phyloP scores from a whole-genome alignment of 2,888 invertebrate genomes.

The Yponomeuta sedellus region DNA sequence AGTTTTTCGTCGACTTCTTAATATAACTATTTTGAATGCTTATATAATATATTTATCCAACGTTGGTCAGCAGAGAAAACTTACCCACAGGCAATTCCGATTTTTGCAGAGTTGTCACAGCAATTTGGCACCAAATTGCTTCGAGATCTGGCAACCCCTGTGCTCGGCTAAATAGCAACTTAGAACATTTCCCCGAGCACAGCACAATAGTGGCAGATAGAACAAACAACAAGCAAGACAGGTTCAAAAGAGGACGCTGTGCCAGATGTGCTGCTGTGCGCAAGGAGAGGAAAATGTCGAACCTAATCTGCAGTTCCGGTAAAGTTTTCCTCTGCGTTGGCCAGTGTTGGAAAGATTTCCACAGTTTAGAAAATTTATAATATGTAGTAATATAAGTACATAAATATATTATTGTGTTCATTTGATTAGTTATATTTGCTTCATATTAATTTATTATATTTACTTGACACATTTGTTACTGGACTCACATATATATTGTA shows the following conservation, averaged over 20 bases:
- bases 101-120: too few relatives aligned
- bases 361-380: constrained; percentile 1
- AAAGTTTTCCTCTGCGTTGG: constrained; percentile 13
- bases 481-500: too few relatives aligned
- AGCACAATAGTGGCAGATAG: too few relatives aligned
- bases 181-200: constrained; percentile 14
- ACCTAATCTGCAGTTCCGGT: constrained; percentile 12
- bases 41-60: constrained; percentile 18
- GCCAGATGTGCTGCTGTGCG: constrained; percentile 15
- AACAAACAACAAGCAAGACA: too few relatives aligned
- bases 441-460: too few relatives aligned
- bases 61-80: too few relatives aligned
- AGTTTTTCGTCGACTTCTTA: constrained; percentile 16
- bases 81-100: constrained; percentile 8
- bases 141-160: background rate
- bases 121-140: too few relatives aligned
- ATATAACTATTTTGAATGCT: constrained; percentile 16
- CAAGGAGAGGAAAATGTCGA: constrained; percentile 5
- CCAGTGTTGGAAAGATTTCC: constrained; percentile 14
- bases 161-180: background rate
- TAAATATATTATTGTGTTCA: too few relatives aligned
- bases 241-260: constrained; percentile 13
- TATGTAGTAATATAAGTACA: too few relatives aligned
- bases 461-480: too few relatives aligned
- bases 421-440: too few relatives aligned